Base-by-base conservation (phyloP, 2,888 invertebrate species). In the Leptinotarsa rubiginosa region DNA sequence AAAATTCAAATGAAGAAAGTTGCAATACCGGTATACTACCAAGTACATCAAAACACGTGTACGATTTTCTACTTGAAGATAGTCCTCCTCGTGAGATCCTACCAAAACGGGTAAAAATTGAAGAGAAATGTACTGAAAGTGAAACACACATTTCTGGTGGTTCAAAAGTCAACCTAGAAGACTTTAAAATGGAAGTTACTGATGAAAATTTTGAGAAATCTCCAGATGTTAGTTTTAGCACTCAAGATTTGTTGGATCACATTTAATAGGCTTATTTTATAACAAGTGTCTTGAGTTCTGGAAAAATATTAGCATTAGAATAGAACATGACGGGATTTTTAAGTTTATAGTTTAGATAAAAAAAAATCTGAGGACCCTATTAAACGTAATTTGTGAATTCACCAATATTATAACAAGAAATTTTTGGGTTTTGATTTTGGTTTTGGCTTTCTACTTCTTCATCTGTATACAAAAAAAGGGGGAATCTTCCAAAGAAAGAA, bases 1-100 rank as follows among this genome's bases (percentile, higher is more conserved):
- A 79, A 56, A 74, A 76, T 69, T 10, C 49, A 54, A 73, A 74
- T 59, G 73, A 75, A 52, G n/a, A 52, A 50, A 52, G 22, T 47
- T 31, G 56, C 56, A 62, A 54, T 62, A 52, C 31, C 10, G n/a
- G n/a, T 62, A n/a, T 62, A 31, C 20, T 69, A 13, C 69, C 69
- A 16, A 59, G 69, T 47, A 56, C 69, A 20, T 69, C 69, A 15
- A 69, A 59, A 47, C 56, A 69, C 10, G 22, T 47, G 47, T 22
- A 56, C 20, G n/a, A 56, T 41, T 56, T 56, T n/a, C 56, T 69
- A 22, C 22, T 69, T 31, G 69, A 56, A 52, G 69, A 69, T 56
- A 31, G 52, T 69, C 69, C 69, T 47, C 69, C 69, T 47, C 69
- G 56, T 47, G n/a, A 47, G 15, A 47, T 15, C 18, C 56, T 41